Conservation (phyloP, 2,113 vertebrate species). For the Sorex araneus region DNA sequence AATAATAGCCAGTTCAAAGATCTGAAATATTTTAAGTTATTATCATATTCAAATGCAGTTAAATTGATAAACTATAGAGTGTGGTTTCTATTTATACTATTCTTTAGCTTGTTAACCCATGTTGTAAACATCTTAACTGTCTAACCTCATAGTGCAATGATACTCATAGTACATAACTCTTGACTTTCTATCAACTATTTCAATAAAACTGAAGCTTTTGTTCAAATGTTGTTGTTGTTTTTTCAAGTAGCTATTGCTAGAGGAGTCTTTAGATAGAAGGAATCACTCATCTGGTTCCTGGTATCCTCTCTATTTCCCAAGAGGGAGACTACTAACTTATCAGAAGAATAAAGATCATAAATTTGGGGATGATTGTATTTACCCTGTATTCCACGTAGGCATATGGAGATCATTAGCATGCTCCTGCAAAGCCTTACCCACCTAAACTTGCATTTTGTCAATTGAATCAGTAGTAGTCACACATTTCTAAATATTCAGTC, state of each 20-base stretch:
- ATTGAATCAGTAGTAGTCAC: not conserved
- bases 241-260: not conserved
- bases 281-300: not conserved
- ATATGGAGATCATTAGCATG: not conserved
- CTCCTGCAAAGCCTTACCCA: not conserved
- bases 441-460: conserved; percentile 41
- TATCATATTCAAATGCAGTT: not conserved
- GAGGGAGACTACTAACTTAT: not conserved
- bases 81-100: not conserved
- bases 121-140: not conserved
- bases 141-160: conserved; percentile 7
- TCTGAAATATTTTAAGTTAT: conserved; percentile 1
- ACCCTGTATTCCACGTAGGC: not conserved
- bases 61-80: not conserved
- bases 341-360: not conserved
- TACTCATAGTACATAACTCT: not conserved
- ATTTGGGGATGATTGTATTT: not conserved
- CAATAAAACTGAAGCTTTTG: not conserved
- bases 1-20: conserved; percentile 20
- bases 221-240: conserved; percentile 29
- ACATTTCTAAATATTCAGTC: conserved; percentile 36
- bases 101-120: conserved; percentile 11
- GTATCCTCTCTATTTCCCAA: not conserved
- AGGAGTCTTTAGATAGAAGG: conserved; percentile 1
- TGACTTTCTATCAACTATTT: conserved; percentile 60